Evolutionary conservation across 2,888 invertebrate species (phyloP), one percentile per base, ranked within the genome.

Genomic region (Drosophila testacea): DNA sequence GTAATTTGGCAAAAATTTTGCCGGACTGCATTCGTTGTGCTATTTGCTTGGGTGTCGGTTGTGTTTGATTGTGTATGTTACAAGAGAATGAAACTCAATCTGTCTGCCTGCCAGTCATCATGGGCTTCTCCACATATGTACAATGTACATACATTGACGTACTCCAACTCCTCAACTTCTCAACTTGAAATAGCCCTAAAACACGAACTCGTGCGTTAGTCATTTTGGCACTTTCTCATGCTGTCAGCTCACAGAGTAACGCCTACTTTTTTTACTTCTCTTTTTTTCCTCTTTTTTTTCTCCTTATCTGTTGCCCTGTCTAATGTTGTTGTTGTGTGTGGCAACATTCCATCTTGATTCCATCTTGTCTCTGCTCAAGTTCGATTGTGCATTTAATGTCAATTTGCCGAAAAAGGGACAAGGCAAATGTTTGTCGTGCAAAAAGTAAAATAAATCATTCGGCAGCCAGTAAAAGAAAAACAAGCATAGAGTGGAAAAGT

Each of bases 221-320:
- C 87, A 83, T 83, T 83, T 83, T 88, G 83, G 89, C 83, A 83
- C 83, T 83, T 83, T 81, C 83, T 87, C 87, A 83, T 86, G 87
- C 79, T 85, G 83, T 88, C 83, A 88, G 87, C 69, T 85, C 68
- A 54, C 83, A 69, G 69, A 69, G 60, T 66, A 79, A 79, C 83
- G 87, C 83, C 79, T 69, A 83, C 79, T 44, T 67, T 69, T 55
- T 74, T 22, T 22, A 0, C 16, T 55, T 54, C 30, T 27, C 41
- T 54, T 70, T 36, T 56, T 32, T 28, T 47, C n/a, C 6, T 22
- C n/a, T 28, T 47, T 51, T 42, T 38, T 28, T 51, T 42, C 55
- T 27, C 13, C 36, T 16, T 57, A 38, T 47, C 36, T 59, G 59
- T 38, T 61, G 46, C 57, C 47, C n/a, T 34, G 38, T 36, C 61